Evolutionary conservation across 1,140 invertebrate species (phyloP).

Genomic region (Acromyrmex charruanus): DNA sequence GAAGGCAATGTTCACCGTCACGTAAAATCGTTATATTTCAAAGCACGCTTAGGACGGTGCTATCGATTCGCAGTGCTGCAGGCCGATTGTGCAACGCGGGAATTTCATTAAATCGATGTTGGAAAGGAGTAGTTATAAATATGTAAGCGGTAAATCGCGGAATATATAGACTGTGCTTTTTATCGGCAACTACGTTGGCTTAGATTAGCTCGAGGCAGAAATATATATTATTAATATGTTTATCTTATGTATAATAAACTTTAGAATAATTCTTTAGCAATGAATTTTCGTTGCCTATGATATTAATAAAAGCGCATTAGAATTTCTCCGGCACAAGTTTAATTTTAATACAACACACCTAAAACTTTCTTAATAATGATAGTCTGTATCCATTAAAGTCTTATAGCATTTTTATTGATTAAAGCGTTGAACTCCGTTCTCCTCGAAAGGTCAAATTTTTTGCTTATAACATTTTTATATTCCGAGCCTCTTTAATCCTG

Average conservation of each 20-base stretch:
- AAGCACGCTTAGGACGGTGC: background rate
- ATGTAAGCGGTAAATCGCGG: constrained; percentile 39
- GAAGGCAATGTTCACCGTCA: constrained; percentile 42
- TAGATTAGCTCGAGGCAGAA: constrained; percentile 25
- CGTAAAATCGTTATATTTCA: constrained; percentile 54
- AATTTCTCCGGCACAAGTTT: background rate
- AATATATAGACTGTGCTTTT: constrained; percentile 30
- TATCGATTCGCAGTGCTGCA: constrained; percentile 38
- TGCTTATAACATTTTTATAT: constrained; percentile 19
- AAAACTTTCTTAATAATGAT: constrained; percentile 17
- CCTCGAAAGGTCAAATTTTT: constrained; percentile 23
- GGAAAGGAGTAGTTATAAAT: constrained; percentile 47
- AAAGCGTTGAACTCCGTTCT: background rate
- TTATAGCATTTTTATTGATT: constrained; percentile 13
- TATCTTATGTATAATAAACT: background rate
- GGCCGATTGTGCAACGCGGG: constrained; percentile 43
- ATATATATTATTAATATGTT: constrained; percentile 46
- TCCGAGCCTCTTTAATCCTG: constrained; percentile 1
- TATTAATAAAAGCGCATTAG: background rate
- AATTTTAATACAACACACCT: background rate
- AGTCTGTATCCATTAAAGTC: background rate
- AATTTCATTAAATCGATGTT: constrained; percentile 59
- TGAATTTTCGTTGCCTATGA: background rate
- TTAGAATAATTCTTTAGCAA: background rate
- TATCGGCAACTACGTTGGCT: constrained; percentile 33